Evolutionary conservation across 2,113 vertebrate genomes (phyloP), one percentile per base, ranked within the genome.

Genomic region (Machaerirhynchus nigripectus): DNA sequence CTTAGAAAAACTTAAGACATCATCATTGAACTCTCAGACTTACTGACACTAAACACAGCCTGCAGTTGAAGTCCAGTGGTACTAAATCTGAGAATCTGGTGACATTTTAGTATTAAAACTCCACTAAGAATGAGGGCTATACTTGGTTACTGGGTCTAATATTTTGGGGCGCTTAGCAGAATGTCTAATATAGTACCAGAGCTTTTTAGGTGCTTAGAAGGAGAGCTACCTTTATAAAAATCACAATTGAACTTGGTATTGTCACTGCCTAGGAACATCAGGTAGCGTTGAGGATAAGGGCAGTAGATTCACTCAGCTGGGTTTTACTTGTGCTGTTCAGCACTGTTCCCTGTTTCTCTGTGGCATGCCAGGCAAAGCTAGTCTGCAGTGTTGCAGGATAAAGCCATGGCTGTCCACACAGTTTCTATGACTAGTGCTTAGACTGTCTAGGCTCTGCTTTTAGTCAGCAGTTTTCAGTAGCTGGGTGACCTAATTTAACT

Each of bases 401-500:
- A 86, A 95, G 73, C 52, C 28, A 39, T 42, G 40, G 44, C 69
- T 93, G 50, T 24, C 56, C 77, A 56, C 26, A 6, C 12, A 55
- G 68, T 77, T 94, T 88, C 42, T 84, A 19, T 79, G 70, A 63
- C 37, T n/a, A 76, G 61, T 90, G 67, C 23, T 83, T 90, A 86
- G 71, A 39, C 49, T 89, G 78, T 85, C 56, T 95, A 40, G 73
- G 60, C 46, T 86, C 78, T 91, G 33, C 55, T 78, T 70, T 47
- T 84, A 59, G 73, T 77, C 47, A 93, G 64, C 87, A 78, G 21
- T 35, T 74, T 88, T 70, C 73, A 46, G 24, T 95, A 86, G 63
- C 52, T 84, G 83, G 49, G 47, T 95, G 84, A 89, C 70, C 68
- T 93, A 63, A 91, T 84, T 87, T 94, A 89, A 94, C 63, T 95